A percentile compares a stretch with the other conserved stretches of the same genome.
phyloP scores from a whole-genome alignment of 2,797 vertebrate genomes.

The Amazonetta brasiliensis region DNA sequence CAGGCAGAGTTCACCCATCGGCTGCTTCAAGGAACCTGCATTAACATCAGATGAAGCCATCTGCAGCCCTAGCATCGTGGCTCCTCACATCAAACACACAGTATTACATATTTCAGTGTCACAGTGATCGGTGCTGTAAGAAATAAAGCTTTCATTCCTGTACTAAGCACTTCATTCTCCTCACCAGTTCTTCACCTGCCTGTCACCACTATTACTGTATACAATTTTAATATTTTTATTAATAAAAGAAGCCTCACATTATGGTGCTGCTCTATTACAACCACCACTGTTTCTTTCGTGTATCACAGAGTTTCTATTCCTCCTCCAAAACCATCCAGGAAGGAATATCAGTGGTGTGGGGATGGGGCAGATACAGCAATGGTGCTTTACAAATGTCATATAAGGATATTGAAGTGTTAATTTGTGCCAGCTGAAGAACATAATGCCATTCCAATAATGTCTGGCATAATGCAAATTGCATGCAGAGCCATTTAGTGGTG shows the following conservation, averaged over 20 bases:
- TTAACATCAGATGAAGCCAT: not conserved
- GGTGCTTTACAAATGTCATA: not conserved
- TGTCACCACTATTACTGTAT: not conserved
- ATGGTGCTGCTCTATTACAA: not conserved
- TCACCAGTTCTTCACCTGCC: not conserved
- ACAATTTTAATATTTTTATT: not conserved
- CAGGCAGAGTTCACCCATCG: not conserved
- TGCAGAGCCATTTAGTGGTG: not conserved
- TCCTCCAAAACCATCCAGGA: not conserved
- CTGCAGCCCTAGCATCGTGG: not conserved
- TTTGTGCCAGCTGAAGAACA: not conserved
- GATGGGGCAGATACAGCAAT: not conserved
- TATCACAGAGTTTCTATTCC: not conserved
- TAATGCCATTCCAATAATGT: not conserved
- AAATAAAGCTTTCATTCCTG: not conserved
- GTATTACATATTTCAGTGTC: not conserved
- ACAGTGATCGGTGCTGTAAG: rapidly evolving
- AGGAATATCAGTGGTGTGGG: not conserved
- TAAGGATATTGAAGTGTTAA: not conserved
- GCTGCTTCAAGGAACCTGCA: not conserved
- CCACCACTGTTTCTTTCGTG: not conserved
- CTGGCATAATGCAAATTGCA: not conserved
- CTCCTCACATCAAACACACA: not conserved
- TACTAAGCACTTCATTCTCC: not conserved
- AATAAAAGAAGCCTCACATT: not conserved